Percentiles rank a stretch among this genome's conserved stretches.
These are phyloP conservation scores for Remorina albescens DNA, from an alignment of 2,797 vertebrate genomes.

Conservation along the genomic window DNA sequence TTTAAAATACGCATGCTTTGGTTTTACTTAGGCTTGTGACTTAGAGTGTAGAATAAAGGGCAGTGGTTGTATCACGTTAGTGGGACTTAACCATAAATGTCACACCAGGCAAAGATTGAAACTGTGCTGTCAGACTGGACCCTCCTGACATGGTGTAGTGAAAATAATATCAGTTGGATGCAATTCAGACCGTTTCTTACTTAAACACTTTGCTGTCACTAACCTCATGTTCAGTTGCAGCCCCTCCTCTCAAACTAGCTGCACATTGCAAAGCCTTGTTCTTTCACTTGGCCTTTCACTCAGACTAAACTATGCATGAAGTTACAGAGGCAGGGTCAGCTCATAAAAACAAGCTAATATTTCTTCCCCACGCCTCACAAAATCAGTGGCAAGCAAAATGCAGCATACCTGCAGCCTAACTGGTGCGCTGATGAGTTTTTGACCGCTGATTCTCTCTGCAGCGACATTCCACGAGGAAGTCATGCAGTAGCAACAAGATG, in stretches of 20 bases:
- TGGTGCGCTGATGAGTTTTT: neutral
- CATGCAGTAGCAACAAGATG: neutral
- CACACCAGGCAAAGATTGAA: neutral
- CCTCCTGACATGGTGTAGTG: too few species aligned
- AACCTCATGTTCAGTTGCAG: neutral
- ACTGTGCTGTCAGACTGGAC: neutral
- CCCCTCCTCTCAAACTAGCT: neutral
- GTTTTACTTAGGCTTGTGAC: neutral
- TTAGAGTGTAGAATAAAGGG: neutral
- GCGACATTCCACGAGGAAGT: neutral
- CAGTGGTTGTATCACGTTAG: neutral
- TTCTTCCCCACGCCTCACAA: neutral
- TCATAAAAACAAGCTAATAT: too few species aligned
- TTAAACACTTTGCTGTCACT: neutral
- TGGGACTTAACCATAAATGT: slow-evolving; percentile 1
- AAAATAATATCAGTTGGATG: too few species aligned
- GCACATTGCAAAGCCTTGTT: neutral
- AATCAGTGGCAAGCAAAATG: neutral
- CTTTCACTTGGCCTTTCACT: neutral
- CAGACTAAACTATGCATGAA: neutral
- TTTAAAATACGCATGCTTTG: neutral
- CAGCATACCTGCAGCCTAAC: too few species aligned
- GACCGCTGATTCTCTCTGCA: neutral
- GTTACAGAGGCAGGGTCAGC: neutral
- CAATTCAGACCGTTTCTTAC: neutral